Conservation (phyloP, 2,888 invertebrate genomes). For the Dichetophora obliterata region DNA sequence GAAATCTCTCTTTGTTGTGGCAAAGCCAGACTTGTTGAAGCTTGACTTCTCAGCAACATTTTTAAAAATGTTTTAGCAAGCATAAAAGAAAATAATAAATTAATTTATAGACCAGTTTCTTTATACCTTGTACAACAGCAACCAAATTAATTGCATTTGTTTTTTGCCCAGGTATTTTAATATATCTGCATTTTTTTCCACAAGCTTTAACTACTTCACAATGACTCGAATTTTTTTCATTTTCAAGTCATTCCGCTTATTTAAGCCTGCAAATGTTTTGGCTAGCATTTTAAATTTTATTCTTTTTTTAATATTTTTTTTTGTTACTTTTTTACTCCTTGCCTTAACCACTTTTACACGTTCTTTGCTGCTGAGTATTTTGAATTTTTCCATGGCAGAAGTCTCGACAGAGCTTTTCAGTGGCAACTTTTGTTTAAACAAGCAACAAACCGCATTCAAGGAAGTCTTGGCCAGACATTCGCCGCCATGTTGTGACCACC, state of each 20-base stretch:
- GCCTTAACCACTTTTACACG: not conserved
- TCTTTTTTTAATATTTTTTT: not conserved
- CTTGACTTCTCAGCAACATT: too few species aligned
- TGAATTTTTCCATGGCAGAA: not conserved
- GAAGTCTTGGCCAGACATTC: constrained; percentile 12
- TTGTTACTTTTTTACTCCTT: not conserved
- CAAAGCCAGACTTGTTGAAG: too few species aligned
- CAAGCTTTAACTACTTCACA: not conserved
- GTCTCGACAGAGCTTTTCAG: constrained; percentile 10
- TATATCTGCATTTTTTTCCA: not conserved
- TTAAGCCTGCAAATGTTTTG: constrained; percentile 12
- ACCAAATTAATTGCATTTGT: not conserved
- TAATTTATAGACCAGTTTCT: too few species aligned
- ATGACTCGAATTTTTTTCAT: not conserved
- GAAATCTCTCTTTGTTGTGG: too few species aligned
- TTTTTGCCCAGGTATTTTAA: not conserved
- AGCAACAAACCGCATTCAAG: constrained; percentile 19
- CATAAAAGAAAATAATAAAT: too few species aligned
- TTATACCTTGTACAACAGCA: too few species aligned
- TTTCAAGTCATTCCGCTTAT: constrained; percentile 8
- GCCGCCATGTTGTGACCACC: constrained; percentile 12
- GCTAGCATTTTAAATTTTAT: not conserved
- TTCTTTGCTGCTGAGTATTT: not conserved
- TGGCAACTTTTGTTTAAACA: constrained; percentile 14
- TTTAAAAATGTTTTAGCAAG: too few species aligned